phyloP scores from a whole-genome alignment of 2,113 vertebrate genomes.

The Dinomys branickii region DNA sequence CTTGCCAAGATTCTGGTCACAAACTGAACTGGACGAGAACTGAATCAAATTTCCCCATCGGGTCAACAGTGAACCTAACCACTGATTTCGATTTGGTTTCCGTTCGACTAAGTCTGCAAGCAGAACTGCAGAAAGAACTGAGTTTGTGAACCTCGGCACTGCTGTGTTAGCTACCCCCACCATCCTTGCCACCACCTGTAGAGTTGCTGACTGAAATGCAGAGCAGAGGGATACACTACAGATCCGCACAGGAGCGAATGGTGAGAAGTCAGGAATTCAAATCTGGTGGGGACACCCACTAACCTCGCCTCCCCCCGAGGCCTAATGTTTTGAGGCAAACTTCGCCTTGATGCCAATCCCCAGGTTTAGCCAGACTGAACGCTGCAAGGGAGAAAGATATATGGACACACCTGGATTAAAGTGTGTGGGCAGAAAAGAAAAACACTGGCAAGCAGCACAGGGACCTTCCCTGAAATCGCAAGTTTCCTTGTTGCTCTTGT shows the following conservation, averaged over 20 bases:
- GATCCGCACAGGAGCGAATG: background rate
- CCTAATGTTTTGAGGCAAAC: background rate
- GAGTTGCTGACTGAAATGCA: background rate
- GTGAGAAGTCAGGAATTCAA: slow-evolving; percentile 24
- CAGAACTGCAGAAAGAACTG: background rate
- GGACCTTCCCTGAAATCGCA: background rate
- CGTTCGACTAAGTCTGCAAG: background rate
- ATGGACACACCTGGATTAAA: background rate
- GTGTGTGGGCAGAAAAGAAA: background rate
- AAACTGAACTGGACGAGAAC: background rate
- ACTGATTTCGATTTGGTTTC: background rate
- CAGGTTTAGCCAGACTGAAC: background rate
- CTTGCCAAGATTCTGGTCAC: background rate
- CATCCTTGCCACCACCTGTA: background rate
- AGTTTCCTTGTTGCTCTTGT: background rate
- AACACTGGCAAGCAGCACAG: background rate
- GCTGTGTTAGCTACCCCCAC: background rate
- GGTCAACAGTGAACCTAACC: background rate
- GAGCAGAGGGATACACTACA: background rate
- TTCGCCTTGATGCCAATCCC: background rate
- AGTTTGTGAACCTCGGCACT: background rate
- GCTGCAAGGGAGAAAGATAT: background rate
- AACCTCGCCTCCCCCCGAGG: background rate
- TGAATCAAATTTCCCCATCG: background rate
- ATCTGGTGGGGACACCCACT: background rate